phyloP scores from a whole-genome alignment of 2,113 vertebrate species.

The Rostratula benghalensis region DNA sequence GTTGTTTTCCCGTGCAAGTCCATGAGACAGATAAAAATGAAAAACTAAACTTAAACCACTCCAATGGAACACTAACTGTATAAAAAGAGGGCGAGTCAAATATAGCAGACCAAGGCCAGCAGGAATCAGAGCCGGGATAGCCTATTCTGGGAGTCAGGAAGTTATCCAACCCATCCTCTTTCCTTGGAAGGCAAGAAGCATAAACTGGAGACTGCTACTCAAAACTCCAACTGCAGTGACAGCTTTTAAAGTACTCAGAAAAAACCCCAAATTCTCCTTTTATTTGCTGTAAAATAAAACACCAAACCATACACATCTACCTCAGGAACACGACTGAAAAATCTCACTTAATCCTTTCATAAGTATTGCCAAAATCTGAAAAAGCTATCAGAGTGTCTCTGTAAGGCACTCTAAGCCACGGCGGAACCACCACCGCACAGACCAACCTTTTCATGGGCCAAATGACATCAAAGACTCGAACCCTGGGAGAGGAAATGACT shows the following conservation, averaged over 20 bases:
- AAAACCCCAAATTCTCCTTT: not conserved
- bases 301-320: not conserved
- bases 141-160: slow-evolving; percentile 37
- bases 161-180: slow-evolving; percentile 19
- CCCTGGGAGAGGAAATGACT: not conserved
- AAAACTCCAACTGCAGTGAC: not conserved
- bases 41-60: not conserved
- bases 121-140: not conserved
- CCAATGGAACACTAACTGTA: not conserved
- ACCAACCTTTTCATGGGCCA: not conserved
- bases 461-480: not conserved
- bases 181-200: not conserved
- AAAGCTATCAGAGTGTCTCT: not conserved
- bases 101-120: not conserved
- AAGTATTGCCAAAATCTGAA: not conserved
- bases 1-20: not conserved
- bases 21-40: not conserved
- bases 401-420: not conserved
- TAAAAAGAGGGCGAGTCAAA: not conserved
- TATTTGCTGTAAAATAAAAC: not conserved
- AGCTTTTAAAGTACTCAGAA: not conserved
- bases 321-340: not conserved
- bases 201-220: not conserved
- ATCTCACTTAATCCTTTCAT: not conserved
- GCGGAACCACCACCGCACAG: not conserved